These are phyloP conservation scores for Etheostoma perlongum DNA, from an alignment of 2,797 vertebrate genomes.

Conservation along the genomic window DNA sequence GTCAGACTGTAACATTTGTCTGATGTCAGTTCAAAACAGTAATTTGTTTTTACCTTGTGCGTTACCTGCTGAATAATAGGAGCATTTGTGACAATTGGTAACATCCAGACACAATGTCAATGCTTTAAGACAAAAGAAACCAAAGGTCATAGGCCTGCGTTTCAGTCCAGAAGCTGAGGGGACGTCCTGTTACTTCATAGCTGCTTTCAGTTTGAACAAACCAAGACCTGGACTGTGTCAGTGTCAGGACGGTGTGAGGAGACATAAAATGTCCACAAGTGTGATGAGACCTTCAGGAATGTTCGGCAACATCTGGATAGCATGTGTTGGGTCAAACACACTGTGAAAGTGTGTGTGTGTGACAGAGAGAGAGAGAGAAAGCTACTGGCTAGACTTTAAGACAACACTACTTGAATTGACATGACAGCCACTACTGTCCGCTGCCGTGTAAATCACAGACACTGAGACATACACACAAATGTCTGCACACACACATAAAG, in stretches of 20 bases:
- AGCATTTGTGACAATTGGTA: neutral
- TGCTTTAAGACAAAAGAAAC: neutral
- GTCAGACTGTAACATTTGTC: too few species aligned
- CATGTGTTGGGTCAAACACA: conserved; percentile 74
- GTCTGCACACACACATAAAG: conserved; percentile 21
- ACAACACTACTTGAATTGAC: conserved; percentile 78
- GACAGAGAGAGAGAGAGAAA: neutral
- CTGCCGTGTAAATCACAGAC: conserved; percentile 74
- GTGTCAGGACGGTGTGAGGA: conserved; percentile 54
- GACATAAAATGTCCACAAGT: conserved; percentile 58
- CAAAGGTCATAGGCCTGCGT: too few species aligned
- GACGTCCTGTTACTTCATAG: conserved; percentile 12
- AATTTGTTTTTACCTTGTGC: too few species aligned
- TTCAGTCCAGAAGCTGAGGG: neutral
- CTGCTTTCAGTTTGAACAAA: conserved; percentile 38
- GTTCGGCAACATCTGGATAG: conserved; percentile 79
- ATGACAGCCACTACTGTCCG: conserved; percentile 63
- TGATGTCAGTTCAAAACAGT: too few species aligned
- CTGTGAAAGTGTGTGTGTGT: conserved; percentile 22
- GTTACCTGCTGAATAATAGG: neutral
- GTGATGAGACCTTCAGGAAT: conserved; percentile 80
- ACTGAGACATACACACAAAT: conserved; percentile 37
- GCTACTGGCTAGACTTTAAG: conserved; percentile 78
- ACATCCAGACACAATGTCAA: neutral
- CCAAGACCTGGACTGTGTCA: conserved; percentile 38